Evolutionary conservation across 2,113 vertebrate genomes (phyloP).

Genomic region (Neotragus moschatus): DNA sequence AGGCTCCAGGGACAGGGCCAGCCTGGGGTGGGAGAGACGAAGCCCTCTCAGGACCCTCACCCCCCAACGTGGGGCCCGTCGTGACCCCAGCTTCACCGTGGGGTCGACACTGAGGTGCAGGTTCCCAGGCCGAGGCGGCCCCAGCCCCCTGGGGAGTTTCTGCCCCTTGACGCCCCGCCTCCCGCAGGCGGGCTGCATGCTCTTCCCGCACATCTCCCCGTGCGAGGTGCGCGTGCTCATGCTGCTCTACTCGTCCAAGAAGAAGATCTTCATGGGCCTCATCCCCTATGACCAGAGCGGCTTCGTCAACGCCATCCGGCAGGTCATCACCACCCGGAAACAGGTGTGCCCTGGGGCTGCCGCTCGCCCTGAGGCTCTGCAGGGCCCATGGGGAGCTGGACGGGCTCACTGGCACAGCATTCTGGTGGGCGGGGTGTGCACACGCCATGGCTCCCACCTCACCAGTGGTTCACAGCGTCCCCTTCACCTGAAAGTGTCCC

Average conservation of each 20-base stretch:
- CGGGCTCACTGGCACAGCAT: rapidly evolving
- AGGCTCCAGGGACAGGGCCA: not conserved
- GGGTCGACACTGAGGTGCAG: rapidly evolving
- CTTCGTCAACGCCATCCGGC: conserved; percentile 94
- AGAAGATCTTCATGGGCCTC: conserved; percentile 97
- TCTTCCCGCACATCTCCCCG: conserved; percentile 94
- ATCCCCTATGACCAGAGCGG: conserved; percentile 97
- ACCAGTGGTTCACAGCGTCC: rapidly evolving
- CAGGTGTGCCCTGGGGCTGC: conserved; percentile 77
- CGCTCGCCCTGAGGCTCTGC: not conserved
- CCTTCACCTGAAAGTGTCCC: not conserved
- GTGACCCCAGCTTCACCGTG: rapidly evolving
- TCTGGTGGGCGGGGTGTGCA: rapidly evolving
- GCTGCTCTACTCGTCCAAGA: conserved; percentile 95
- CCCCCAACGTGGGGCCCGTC: rapidly evolving
- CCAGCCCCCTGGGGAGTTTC: rapidly evolving
- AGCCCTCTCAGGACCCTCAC: rapidly evolving
- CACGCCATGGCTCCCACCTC: rapidly evolving
- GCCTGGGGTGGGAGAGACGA: rapidly evolving
- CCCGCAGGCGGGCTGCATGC: conserved; percentile 92
- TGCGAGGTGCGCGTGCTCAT: conserved; percentile 95
- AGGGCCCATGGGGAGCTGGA: rapidly evolving
- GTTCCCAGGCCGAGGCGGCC: rapidly evolving
- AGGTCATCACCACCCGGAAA: conserved; percentile 97
- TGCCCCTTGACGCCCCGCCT: not conserved